Conservation (phyloP, 2,113 vertebrate genomes). For the Muntiacus reevesi region DNA sequence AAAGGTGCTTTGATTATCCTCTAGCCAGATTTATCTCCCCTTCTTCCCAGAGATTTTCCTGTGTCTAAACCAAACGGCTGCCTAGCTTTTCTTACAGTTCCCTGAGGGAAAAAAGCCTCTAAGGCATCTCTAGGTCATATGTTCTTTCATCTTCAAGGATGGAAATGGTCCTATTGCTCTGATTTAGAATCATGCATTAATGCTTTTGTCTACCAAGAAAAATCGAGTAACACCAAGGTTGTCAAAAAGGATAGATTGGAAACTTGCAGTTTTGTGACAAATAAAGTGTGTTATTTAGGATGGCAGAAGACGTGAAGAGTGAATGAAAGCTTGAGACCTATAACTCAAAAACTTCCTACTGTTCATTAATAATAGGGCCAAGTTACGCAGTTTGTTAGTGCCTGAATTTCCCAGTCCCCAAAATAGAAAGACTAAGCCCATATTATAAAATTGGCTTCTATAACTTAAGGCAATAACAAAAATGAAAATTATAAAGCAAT, state of each 20-base stretch:
- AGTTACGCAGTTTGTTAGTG: background rate
- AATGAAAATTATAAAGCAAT: background rate
- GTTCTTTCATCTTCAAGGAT: background rate
- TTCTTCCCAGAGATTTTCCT: background rate
- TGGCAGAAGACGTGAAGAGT: background rate
- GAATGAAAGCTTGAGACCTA: background rate
- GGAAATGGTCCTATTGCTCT: background rate
- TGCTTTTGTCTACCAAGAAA: background rate
- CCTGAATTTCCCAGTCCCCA: background rate
- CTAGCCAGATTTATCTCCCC: background rate
- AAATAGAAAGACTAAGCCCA: background rate
- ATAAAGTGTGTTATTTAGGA: background rate
- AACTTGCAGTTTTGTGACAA: constrained; percentile 4
- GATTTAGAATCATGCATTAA: background rate
- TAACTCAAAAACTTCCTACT: background rate
- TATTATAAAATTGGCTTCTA: background rate
- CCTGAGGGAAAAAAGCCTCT: background rate
- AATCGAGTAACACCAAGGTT: background rate
- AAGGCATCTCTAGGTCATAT: background rate
- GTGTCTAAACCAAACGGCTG: background rate
- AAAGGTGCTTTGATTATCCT: background rate
- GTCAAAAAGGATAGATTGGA: background rate
- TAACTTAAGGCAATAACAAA: background rate
- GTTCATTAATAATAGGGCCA: background rate
- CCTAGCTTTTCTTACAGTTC: background rate